Conservation (phyloP, 92 coral and sea anemone genomes). For the Palythoa heliodiscus region DNA sequence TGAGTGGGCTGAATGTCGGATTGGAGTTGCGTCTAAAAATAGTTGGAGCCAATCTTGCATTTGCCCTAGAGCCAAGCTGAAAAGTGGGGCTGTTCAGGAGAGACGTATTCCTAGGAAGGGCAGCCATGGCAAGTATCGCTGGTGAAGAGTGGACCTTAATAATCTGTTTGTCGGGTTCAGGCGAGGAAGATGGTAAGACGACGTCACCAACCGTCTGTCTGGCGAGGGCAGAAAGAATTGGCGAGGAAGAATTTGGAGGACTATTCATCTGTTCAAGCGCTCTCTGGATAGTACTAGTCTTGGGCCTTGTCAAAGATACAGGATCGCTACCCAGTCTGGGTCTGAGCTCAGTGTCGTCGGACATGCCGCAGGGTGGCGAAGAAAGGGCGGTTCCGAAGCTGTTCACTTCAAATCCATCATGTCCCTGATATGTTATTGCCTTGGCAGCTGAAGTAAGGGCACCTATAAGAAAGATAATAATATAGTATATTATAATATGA, state of each 20-base stretch:
- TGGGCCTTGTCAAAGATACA: slow-evolving; percentile 30
- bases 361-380: neutral
- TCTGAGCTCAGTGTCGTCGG: neutral
- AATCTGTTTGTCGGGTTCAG: slow-evolving; percentile 71
- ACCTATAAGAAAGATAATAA: neutral
- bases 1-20: slow-evolving; percentile 49
- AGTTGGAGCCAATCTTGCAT: slow-evolving; percentile 41
- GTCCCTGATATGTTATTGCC: slow-evolving; percentile 52
- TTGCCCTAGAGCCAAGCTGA: slow-evolving; percentile 60
- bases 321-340: slow-evolving; percentile 26
- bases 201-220: slow-evolving; percentile 72
- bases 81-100: slow-evolving; percentile 57
- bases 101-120: slow-evolving; percentile 75
- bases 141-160: slow-evolving; percentile 90
- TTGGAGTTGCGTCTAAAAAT: slow-evolving; percentile 59
- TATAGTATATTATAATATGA: no score
- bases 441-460: slow-evolving; percentile 69
- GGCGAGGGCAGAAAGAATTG: slow-evolving; percentile 84
- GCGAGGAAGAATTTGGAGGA: slow-evolving; percentile 59
- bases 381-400: slow-evolving; percentile 14
- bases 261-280: slow-evolving; percentile 68
- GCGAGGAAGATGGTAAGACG: slow-evolving; percentile 55
- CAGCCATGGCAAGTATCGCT: slow-evolving; percentile 86
- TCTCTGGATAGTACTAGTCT: slow-evolving; percentile 67
- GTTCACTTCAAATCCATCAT: slow-evolving; percentile 37